These are phyloP conservation scores for Hyles vespertilio DNA, from an alignment of 1,140 invertebrate species.

Conservation along the genomic window DNA sequence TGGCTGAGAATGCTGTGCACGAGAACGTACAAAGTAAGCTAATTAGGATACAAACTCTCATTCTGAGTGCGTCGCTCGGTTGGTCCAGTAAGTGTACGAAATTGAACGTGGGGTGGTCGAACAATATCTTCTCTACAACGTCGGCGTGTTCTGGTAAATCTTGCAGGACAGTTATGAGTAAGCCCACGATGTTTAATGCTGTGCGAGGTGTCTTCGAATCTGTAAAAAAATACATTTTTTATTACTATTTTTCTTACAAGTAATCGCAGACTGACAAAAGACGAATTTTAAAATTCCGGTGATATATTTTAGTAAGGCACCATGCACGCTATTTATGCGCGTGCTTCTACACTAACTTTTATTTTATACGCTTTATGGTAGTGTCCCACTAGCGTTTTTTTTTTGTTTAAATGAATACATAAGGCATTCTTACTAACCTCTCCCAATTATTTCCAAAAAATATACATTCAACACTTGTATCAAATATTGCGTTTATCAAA, in stretches of 20 bases:
- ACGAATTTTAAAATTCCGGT: too few relatives aligned
- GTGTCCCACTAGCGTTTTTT: too few relatives aligned
- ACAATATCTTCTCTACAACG: conserved; percentile 83
- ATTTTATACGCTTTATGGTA: too few relatives aligned
- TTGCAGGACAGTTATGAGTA: conserved; percentile 85
- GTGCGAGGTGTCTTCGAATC: conserved; percentile 78
- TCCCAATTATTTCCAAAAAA: too few relatives aligned
- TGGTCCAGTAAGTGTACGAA: conserved; percentile 79
- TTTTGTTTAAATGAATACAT: too few relatives aligned
- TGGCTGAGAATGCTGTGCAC: conserved; percentile 78
- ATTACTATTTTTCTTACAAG: too few relatives aligned
- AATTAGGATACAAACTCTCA: conserved; percentile 81
- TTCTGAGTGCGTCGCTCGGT: conserved; percentile 77
- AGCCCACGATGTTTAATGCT: conserved; percentile 81
- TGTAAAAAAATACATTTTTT: conserved; percentile 57
- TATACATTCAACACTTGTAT: too few relatives aligned
- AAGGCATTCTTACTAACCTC: too few relatives aligned
- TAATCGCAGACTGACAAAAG: too few relatives aligned
- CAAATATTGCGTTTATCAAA: background rate
- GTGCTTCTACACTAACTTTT: too few relatives aligned
- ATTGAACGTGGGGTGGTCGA: conserved; percentile 74
- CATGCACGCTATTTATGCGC: too few relatives aligned
- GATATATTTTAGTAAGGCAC: too few relatives aligned
- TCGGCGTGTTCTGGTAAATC: conserved; percentile 84
- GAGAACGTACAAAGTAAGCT: conserved; percentile 80